Evolutionary conservation across 2,888 invertebrate species (phyloP), one percentile per base, ranked within the genome.

Genomic region (Lithophane ornitopus): DNA sequence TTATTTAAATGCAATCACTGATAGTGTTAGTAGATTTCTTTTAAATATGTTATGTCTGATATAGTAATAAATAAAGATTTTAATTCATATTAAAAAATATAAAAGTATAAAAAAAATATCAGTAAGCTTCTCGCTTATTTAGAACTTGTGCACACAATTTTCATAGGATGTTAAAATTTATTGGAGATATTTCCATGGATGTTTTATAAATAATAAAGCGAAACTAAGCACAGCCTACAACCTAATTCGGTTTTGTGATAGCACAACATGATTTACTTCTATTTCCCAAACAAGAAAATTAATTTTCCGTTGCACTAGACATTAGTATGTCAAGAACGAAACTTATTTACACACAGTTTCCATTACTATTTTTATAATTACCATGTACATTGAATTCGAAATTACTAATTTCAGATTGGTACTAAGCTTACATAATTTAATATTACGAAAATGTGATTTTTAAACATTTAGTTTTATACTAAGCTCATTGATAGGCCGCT

Each of bases 401-500:
- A 82, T 79, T 67, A 78, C 78, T 85, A 87, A 84, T 87, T 68
- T 85, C 80, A 85, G 69, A 84, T 82, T 87, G 87, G 85, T 84
- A 87, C 70, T 84, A 80, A 81, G 79, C 68, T 82, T 87, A 83
- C 34, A 81, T 77, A 77, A 62, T 80, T 70, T 68, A 76, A 61
- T 81, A 72, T 83, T 85, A 78, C 54, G 85, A 84, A 78, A 80
- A 67, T 76, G 81, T 85, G 83, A 83, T 85, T 85, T 80, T 84
- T 74, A 78, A 71, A 81, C 81, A 85, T 78, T 84, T 72, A 80
- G 74, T 79, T 82, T 82, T 84, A 87, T 81, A 84, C 85, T 87
- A 87, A 87, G 87, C 87, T 87, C 87, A 82, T 87, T 84, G 73
- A 74, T 87, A 84, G 87, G 87, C 87, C 87, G 83, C 76, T 58